Conservation (phyloP, 2,797 vertebrate species). For the Cephalopachus bancanus region DNA sequence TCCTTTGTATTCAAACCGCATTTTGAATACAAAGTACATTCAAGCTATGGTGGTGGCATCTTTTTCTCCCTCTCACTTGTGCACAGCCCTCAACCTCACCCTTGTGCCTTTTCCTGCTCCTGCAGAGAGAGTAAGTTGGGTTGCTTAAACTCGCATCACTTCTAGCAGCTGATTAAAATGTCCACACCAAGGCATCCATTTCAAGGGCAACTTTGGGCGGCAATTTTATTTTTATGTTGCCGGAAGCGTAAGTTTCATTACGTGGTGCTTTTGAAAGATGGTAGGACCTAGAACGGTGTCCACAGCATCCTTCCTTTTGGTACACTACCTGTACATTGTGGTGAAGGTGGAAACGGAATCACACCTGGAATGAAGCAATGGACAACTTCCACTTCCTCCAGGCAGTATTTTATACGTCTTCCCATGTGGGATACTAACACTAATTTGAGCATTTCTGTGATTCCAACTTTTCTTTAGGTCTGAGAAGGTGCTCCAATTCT, state of each 20-base stretch:
- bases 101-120: neutral
- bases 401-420: neutral
- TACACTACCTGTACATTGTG: neutral
- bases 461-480: neutral
- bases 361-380: neutral
- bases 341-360: neutral
- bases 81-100: neutral
- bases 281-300: neutral
- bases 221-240: neutral
- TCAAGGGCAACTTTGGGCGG: neutral
- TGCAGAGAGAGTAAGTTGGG: neutral
- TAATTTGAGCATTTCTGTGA: neutral
- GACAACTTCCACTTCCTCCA: neutral
- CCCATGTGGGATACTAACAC: neutral
- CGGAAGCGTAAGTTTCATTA: neutral
- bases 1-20: neutral
- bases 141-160: neutral
- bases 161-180: neutral
- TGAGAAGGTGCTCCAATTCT: slow-evolving; percentile 23
- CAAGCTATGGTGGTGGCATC: neutral
- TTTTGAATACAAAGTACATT: neutral
- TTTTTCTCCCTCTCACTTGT: neutral
- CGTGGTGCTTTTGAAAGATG: slow-evolving; percentile 35
- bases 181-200: neutral
- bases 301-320: neutral